Conservation (phyloP, 1,140 invertebrate genomes). For the Magallana ariakensis region DNA sequence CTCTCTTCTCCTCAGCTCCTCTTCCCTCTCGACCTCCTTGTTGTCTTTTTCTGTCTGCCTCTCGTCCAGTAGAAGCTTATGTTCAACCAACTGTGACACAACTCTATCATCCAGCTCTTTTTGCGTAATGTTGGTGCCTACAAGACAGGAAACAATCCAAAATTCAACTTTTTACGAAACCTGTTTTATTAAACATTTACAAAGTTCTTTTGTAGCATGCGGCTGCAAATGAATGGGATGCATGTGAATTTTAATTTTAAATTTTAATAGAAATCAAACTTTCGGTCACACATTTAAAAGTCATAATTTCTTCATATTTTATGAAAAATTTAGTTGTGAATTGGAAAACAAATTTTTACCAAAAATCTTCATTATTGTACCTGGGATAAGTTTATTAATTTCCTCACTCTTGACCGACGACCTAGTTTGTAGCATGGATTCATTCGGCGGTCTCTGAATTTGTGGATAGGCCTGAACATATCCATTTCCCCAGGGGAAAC, state of each 20-base stretch:
- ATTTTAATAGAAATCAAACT: no score
- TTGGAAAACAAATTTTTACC: not conserved
- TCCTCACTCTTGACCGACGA: constrained; percentile 57
- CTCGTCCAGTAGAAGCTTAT: constrained; percentile 50
- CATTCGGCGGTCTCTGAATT: not conserved
- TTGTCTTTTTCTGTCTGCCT: constrained; percentile 55
- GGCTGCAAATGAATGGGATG: no score
- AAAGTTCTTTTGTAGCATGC: no score
- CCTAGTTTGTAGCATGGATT: constrained; percentile 1
- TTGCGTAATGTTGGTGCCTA: constrained; percentile 68
- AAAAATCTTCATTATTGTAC: not conserved
- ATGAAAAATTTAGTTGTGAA: not conserved
- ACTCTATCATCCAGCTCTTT: constrained; percentile 73
- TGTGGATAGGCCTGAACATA: constrained; percentile 9
- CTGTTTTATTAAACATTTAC: no score
- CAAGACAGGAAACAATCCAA: not conserved
- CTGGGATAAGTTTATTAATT: constrained; percentile 62
- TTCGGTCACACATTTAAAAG: no score
- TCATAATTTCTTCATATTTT: no score
- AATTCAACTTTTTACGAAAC: no score
- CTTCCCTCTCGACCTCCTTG: constrained; percentile 38
- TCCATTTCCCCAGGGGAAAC: constrained; percentile 38
- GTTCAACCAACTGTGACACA: constrained; percentile 66
- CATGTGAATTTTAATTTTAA: no score
- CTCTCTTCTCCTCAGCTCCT: not conserved